Evolutionary conservation across 2,113 vertebrate genomes (phyloP), one percentile per base, ranked within the genome.

Genomic region (Symphodus melops): DNA sequence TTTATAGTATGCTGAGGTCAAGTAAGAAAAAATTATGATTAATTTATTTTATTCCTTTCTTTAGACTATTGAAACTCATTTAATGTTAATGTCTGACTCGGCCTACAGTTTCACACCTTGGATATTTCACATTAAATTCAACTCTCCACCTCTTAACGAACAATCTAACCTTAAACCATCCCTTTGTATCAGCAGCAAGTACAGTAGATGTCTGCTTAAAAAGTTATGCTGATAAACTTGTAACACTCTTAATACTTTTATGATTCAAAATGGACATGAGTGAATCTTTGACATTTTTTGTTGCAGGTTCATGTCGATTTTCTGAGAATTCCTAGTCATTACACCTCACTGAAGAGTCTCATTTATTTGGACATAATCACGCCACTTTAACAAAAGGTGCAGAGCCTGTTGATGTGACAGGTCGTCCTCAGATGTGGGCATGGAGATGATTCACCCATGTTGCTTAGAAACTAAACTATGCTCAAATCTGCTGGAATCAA

Each of bases 231-330:
- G n/a, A n/a, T n/a, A n/a, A n/a, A n/a, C n/a, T n/a, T n/a, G n/a
- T n/a, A n/a, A n/a, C n/a, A n/a, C n/a, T n/a, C n/a, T n/a, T n/a
- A n/a, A n/a, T n/a, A n/a, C n/a, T n/a, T n/a, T n/a, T n/a, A n/a
- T 63, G 58, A 57, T 81, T 39, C 49, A 37, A 41, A 68, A 69
- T 20, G 19, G 52, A 63, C 52, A 79, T 55, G 42, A 79, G 60
- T 66, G 63, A 33, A 70, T 46, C 63, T 70, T 2, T 41, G 54
- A 57, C 25, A 66, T 66, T 37, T 25, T 19, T 41, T 44, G 48
- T 21, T 52, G 21, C 3, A 12, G 8, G 33, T 9, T 8, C 21
- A 42, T 13, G 20, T 12, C 41, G 54, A 49, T 19, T 63, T 33
- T 55, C 41, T 64, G 70, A 58, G 48, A 41, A 21, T 42, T 25